phyloP scores from a whole-genome alignment of 2,113 vertebrate species.

The Irena cyanogastra region DNA sequence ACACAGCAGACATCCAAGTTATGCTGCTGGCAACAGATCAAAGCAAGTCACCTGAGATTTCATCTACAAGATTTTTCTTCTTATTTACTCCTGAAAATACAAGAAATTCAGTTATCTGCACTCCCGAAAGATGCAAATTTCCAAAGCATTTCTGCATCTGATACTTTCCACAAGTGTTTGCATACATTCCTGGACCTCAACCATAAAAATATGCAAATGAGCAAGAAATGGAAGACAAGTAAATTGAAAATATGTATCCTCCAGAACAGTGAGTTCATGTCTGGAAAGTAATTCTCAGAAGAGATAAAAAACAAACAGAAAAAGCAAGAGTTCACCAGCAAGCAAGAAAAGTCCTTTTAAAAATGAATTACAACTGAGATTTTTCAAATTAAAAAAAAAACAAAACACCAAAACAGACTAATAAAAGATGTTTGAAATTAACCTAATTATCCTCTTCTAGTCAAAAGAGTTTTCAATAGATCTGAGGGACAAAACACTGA shows the following conservation, averaged over 20 bases:
- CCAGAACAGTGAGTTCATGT: neutral
- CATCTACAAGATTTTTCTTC: neutral
- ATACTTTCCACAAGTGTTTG: fast-evolving
- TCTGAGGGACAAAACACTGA: neutral
- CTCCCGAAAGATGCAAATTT: neutral
- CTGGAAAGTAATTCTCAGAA: neutral
- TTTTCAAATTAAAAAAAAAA: neutral
- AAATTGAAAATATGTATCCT: neutral
- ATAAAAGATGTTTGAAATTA: neutral
- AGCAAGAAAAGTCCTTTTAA: neutral
- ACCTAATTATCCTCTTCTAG: neutral
- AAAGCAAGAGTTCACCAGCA: neutral
- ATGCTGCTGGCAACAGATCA: neutral
- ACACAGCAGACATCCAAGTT: neutral
- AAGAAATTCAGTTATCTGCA: neutral
- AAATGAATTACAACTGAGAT: neutral
- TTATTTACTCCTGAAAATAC: neutral
- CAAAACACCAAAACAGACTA: neutral
- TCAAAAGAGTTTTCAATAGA: neutral
- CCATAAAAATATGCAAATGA: neutral
- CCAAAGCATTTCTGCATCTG: neutral
- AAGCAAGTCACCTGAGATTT: neutral
- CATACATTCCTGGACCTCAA: neutral
- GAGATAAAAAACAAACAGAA: neutral
- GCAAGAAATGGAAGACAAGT: neutral